Evolutionary conservation across 2,797 vertebrate genomes (phyloP), one percentile per base, ranked within the genome.

Genomic region (Enteromius mattozi): DNA sequence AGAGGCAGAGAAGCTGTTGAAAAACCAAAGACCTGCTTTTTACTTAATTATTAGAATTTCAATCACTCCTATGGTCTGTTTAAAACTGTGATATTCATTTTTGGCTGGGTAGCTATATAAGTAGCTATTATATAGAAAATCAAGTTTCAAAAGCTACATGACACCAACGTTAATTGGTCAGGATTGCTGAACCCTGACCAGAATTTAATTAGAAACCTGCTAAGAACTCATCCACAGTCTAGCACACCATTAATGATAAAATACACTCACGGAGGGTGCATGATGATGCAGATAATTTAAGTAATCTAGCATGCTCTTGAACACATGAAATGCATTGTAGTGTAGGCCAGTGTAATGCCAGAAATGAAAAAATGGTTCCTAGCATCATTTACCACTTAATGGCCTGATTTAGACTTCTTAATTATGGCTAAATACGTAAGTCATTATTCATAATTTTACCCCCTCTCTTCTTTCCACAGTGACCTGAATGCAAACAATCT

Each of bases 401-500:
- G 54, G 66, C 19, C 40, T 79, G 63, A 79, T 72, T 71, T 61
- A 79, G 17, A 35, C 30, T 12, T 71, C 37, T 49, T 78, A 71
- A 79, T 79, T 61, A 51, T 54, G 54, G 21, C 40, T 63, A 35
- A 19, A 59, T 78, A 71, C 37, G 37, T 49, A 33, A 79, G 83
- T 63, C 21, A 47, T 79, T 40, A 71, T 72, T 84, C 19, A 83
- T 37, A 4, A 54, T 78, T 78, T 70, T 59, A 45, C 63, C 63
- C 33, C 42, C 56, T 47, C 42, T 80, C 68, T 81, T 71, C 14
- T 83, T 59, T 86, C 51, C 49, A 61, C 88, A 99, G 98, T 94
- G 98, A 99, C 92, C 94, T 99, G 94, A 99, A 99, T 92, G 97
- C 96, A 91, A 99, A 99, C 95, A 99, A 99, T 93, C 96, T 99